Conservation (phyloP, 2,888 invertebrate species). For the Phengaris alcon region DNA sequence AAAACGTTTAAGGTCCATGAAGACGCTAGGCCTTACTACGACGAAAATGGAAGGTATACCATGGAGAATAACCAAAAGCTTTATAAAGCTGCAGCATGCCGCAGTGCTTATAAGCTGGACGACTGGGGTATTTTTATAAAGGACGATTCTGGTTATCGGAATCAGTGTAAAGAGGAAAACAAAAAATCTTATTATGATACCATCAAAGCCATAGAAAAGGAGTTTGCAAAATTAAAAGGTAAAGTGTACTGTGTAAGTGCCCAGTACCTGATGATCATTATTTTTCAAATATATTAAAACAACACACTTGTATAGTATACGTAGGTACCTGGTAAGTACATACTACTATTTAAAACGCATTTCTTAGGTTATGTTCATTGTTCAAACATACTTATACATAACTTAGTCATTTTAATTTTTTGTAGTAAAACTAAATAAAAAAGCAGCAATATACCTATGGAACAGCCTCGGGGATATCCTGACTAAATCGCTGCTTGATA, state of each 20-base stretch:
- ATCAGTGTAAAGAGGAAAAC: not conserved
- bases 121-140: conserved; percentile 43
- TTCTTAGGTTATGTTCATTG: no score
- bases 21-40: conserved; percentile 50
- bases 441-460: conserved; percentile 59
- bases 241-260: not conserved
- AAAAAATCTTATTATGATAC: not conserved
- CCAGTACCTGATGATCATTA: no score
- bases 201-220: not conserved
- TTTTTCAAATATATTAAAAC: no score
- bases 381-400: not conserved
- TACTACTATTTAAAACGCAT: no score
- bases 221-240: not conserved
- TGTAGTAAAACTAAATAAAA: conserved; percentile 50
- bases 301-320: no score
- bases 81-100: conserved; percentile 56
- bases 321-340: no score
- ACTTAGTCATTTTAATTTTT: not conserved
- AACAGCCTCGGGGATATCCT: conserved; percentile 54
- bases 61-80: conserved; percentile 48
- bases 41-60: conserved; percentile 54
- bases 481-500: conserved; percentile 53
- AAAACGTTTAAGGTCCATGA: conserved; percentile 42
- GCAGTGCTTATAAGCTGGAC: conserved; percentile 51
- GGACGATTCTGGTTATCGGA: conserved; percentile 39